A percentile compares a stretch with the other conserved stretches of the same genome.
phyloP scores from a whole-genome alignment of 2,113 vertebrate genomes.

The Strix uralensis region DNA sequence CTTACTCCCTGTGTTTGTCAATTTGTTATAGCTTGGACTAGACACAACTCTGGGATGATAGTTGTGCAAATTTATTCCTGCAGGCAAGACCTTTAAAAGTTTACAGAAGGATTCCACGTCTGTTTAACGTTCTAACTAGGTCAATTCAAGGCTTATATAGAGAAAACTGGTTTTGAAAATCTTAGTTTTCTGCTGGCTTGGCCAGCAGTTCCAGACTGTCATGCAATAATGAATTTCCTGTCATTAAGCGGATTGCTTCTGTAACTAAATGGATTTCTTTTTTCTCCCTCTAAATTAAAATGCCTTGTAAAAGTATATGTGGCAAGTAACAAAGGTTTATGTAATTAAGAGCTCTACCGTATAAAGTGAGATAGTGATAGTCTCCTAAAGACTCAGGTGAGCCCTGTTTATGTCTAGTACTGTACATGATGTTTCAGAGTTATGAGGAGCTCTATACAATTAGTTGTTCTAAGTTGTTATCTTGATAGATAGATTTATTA shows the following conservation, averaged over 20 bases:
- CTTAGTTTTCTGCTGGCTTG: not conserved
- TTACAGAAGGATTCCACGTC: constrained; percentile 26
- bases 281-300: not conserved
- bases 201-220: not conserved
- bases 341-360: not conserved
- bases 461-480: not conserved
- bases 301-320: not conserved
- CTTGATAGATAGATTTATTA: not conserved
- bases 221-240: not conserved
- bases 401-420: not conserved
- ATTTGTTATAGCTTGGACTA: not conserved
- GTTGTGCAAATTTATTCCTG: not conserved
- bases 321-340: not conserved
- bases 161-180: not conserved
- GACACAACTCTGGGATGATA: not conserved
- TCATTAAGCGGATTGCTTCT: not conserved
- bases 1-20: not conserved
- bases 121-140: constrained; percentile 32
- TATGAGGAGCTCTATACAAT: not conserved
- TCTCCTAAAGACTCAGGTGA: not conserved
- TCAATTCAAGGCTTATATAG: not conserved
- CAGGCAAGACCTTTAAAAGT: constrained; percentile 40
- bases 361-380: not conserved
- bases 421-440: not conserved
- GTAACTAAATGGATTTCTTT: not conserved